phyloP scores from a whole-genome alignment of 2,797 vertebrate genomes.

The Enteromius viviparus region DNA sequence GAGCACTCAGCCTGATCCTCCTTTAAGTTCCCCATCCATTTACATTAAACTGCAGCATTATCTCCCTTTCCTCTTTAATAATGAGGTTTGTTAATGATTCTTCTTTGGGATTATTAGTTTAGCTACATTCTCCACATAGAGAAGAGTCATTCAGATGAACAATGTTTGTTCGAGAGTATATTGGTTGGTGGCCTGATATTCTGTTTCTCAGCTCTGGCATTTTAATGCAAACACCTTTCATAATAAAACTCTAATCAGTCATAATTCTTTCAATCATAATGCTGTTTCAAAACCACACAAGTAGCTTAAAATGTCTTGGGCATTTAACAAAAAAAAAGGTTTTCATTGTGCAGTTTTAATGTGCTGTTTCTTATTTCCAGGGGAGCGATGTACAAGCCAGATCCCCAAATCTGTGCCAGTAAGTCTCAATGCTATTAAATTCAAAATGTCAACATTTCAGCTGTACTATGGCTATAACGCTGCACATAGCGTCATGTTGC shows the following conservation, averaged over 20 bases:
- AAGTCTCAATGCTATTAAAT: slow-evolving; percentile 25
- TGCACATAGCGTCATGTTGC: slow-evolving; percentile 28
- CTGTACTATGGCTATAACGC: background rate
- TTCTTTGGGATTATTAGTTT: slow-evolving; percentile 24
- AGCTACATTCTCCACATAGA: background rate
- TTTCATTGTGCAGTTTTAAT: slow-evolving; percentile 35
- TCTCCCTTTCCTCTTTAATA: slow-evolving; percentile 46
- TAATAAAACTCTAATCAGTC: slow-evolving; percentile 16
- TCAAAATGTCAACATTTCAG: slow-evolving; percentile 34
- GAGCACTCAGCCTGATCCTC: slow-evolving; percentile 48
- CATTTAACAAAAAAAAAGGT: background rate
- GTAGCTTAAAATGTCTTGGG: slow-evolving; percentile 21
- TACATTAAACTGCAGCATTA: slow-evolving; percentile 8
- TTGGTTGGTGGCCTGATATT: background rate
- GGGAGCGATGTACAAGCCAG: slow-evolving; percentile 37
- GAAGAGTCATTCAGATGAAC: background rate
- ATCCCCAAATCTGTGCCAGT: slow-evolving; percentile 20
- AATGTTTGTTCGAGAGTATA: background rate
- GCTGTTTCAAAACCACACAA: slow-evolving; percentile 36
- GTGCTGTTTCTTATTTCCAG: slow-evolving; percentile 26
- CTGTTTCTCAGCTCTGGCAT: background rate
- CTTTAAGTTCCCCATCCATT: slow-evolving; percentile 33
- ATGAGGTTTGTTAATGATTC: slow-evolving; percentile 49
- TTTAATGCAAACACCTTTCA: slow-evolving; percentile 23
- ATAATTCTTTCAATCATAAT: slow-evolving; percentile 23